Evolutionary conservation across 2,113 vertebrate genomes (phyloP).

Genomic region (Thunnus thynnus): DNA sequence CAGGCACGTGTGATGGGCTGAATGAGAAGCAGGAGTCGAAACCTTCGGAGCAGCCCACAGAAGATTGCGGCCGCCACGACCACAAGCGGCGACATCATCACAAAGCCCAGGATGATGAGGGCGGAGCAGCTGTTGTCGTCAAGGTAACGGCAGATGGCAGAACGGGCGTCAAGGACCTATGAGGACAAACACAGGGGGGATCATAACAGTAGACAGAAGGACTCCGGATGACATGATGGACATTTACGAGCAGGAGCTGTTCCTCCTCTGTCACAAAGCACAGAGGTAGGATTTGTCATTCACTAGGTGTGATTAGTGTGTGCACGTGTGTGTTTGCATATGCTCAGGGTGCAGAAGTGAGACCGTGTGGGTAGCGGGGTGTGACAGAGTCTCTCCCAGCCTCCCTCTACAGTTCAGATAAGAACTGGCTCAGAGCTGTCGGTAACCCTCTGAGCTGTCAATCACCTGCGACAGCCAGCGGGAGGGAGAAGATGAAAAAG

Average conservation of each 20-base stretch:
- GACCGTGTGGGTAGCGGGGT: conserved; percentile 14
- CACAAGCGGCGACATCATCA: conserved; percentile 94
- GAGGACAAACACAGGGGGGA: conserved; percentile 7
- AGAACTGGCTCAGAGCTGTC: conserved; percentile 43
- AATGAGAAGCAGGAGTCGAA: conserved; percentile 87
- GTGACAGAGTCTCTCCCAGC: conserved; percentile 47
- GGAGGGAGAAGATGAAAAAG: conserved; percentile 18
- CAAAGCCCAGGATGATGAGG: conserved; percentile 95
- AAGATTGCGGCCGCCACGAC: conserved; percentile 91
- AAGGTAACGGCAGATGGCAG: conserved; percentile 89
- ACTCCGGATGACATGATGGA: not conserved
- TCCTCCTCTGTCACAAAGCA: conserved; percentile 13
- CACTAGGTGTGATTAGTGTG: not conserved
- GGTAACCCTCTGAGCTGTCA: conserved; percentile 67
- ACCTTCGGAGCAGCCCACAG: conserved; percentile 87
- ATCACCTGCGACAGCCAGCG: conserved; percentile 29
- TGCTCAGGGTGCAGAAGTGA: conserved; percentile 28
- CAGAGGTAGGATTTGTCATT: conserved; percentile 15
- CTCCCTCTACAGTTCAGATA: conserved; percentile 50
- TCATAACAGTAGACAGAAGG: not conserved
- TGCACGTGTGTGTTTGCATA: conserved; percentile 6
- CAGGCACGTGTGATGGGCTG: conserved; percentile 81
- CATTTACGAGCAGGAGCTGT: conserved; percentile 3
- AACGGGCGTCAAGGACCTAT: conserved; percentile 88
- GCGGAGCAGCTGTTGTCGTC: conserved; percentile 95